Conservation (phyloP, 2,888 invertebrate genomes). For the Eupithecia subumbrata region DNA sequence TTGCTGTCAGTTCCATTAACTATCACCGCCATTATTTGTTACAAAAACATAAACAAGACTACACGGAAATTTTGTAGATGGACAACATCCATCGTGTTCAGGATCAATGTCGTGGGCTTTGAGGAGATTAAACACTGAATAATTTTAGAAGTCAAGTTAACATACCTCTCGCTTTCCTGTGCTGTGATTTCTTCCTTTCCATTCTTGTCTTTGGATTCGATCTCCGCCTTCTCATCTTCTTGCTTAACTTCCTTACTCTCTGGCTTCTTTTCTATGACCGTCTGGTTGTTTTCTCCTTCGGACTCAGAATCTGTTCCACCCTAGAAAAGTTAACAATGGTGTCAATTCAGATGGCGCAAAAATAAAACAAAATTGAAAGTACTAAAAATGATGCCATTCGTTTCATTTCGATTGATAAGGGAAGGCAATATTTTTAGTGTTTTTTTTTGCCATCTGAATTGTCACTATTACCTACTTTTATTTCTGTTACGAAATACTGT, state of each 20-base stretch:
- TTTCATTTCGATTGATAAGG: not conserved
- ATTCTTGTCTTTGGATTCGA: conserved; percentile 46
- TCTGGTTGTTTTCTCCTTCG: conserved; percentile 73
- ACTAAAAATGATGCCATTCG: not conserved
- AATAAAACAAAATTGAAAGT: not conserved
- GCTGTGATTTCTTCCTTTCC: conserved; percentile 55
- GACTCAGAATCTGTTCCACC: conserved; percentile 73
- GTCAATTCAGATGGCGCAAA: not conserved
- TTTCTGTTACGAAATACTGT: too few species aligned
- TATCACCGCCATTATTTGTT: too few species aligned
- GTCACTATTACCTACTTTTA: too few species aligned
- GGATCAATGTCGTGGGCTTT: too few species aligned
- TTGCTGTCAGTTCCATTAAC: too few species aligned
- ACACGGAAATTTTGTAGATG: too few species aligned
- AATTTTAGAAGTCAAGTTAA: not conserved
- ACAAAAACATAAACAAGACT: too few species aligned
- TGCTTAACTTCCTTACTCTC: conserved; percentile 49
- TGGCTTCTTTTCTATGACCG: conserved; percentile 75
- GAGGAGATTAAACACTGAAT: too few species aligned
- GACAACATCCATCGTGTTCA: too few species aligned
- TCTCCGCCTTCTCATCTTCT: conserved; percentile 58
- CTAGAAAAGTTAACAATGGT: conserved; percentile 45
- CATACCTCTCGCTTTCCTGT: conserved; percentile 72
- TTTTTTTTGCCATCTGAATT: too few species aligned
- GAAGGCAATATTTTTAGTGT: too few species aligned